Base-by-base conservation (phyloP, 2,113 vertebrate species). In the Cinclus cinclus region DNA sequence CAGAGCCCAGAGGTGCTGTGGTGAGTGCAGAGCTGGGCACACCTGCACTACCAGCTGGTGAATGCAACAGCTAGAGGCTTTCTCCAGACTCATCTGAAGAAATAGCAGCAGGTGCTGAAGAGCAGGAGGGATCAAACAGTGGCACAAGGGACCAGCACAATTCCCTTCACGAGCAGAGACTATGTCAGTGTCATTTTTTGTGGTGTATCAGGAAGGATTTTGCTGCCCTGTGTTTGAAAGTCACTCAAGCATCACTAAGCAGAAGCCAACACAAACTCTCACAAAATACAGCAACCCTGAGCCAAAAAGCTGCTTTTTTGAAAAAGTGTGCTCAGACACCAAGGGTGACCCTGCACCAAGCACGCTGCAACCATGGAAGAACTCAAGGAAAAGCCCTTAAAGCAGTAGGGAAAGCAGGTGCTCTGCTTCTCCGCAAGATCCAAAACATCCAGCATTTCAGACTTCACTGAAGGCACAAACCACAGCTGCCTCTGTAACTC, bases 51-150 rank as follows among this genome's bases (percentile, higher is more conserved):
- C 25, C 23, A 19, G 25, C 7, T 44, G 21, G 11, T 6, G 55
- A 50, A 59, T 21, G 41, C 53, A 25, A 13, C 7, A 30, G 41
- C 12, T 13, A 4, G 20, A 5, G 0, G 0, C 37, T 78, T 55
- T n/a, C 31, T 84, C 64, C 64, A 3, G 37, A 69, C 17, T 15
- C 50, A 31, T 6, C 25, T 27, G 11, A 42, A 42, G 12, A 14
- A 8, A 17, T 0, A 39, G 85, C 49, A n/a, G 64, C 42, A 30
- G 41, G 1, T 35, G 15, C 37, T 47, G 37, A 64, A 58, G 39
- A 60, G 39, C 31, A 62, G 39, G 23, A 85, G 35, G 42, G 23
- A 20, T 31, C 37, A 15, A 13, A 15, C 14, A 41, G 42, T 15
- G 21, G 8, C 37, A 42, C 9, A 2, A 16, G 31, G 13, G 16